Evolutionary conservation across 2,888 invertebrate species (phyloP).

Genomic region (Dilophus febrilis): DNA sequence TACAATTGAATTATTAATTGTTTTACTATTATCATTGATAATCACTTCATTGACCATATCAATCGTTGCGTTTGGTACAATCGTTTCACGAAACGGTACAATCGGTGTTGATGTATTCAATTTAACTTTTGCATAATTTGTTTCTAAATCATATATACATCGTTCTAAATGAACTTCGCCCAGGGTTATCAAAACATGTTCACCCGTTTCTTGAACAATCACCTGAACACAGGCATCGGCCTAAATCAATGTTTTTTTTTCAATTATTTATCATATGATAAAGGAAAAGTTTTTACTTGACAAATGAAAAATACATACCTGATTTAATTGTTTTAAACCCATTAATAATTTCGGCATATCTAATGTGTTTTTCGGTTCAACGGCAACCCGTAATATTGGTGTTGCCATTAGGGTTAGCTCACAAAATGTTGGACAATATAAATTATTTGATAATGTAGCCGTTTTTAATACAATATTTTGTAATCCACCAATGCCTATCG

Average conservation of each 20-base stretch:
- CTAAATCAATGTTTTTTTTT: too few relatives aligned
- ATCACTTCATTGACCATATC: slow-evolving; percentile 80
- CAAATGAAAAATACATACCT: too few relatives aligned
- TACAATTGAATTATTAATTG: slow-evolving; percentile 36
- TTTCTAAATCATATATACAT: slow-evolving; percentile 80
- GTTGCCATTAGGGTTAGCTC: slow-evolving; percentile 59
- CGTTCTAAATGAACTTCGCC: slow-evolving; percentile 95
- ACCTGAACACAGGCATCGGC: slow-evolving; percentile 82
- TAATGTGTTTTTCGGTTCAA: slow-evolving; percentile 68
- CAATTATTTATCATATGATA: neutral
- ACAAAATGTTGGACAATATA: slow-evolving; percentile 74
- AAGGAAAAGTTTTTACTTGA: slow-evolving; percentile 28
- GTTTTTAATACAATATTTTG: slow-evolving; percentile 75
- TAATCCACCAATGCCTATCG: slow-evolving; percentile 67
- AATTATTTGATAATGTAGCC: slow-evolving; percentile 67
- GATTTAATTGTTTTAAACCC: slow-evolving; percentile 73
- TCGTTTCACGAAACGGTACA: slow-evolving; percentile 89
- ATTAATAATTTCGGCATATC: slow-evolving; percentile 58
- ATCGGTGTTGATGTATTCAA: slow-evolving; percentile 90
- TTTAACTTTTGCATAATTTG: slow-evolving; percentile 66
- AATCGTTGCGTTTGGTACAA: slow-evolving; percentile 59
- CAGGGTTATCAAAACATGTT: slow-evolving; percentile 84
- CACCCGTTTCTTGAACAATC: slow-evolving; percentile 81
- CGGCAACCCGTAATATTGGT: slow-evolving; percentile 84
- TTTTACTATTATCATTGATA: slow-evolving; percentile 31